Percentiles rank a stretch among this genome's conserved stretches.
Conservation (phyloP, 2,113 vertebrate species). For the Myrmophylax atrothorax region DNA sequence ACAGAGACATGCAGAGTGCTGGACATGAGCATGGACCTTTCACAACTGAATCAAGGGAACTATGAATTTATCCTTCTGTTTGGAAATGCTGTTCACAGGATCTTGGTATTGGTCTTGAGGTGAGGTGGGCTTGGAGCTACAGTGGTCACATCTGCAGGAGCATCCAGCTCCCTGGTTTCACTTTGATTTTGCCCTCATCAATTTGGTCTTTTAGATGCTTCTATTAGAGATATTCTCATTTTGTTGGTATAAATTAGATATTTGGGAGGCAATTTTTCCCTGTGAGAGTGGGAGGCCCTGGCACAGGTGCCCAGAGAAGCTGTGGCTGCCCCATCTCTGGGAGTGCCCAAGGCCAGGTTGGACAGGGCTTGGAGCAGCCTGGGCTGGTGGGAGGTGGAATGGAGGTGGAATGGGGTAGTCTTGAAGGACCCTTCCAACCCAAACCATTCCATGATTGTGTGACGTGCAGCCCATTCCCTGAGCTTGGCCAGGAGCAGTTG, state of each 20-base stretch:
- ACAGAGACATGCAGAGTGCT: neutral
- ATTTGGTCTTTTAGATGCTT: accelerated
- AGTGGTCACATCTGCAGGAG: neutral
- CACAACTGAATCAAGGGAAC: neutral
- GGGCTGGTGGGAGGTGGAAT: neutral
- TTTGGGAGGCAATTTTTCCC: neutral
- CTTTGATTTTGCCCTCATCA: neutral
- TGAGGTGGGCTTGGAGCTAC: neutral
- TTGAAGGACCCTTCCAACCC: neutral
- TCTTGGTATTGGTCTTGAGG: neutral
- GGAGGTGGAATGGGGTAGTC: neutral
- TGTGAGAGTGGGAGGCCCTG: no score
- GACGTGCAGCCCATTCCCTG: accelerated
- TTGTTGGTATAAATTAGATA: neutral
- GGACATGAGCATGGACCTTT: accelerated
- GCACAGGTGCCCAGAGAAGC: no score
- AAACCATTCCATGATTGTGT: accelerated
- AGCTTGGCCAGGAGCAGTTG: neutral
- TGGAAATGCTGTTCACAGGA: neutral
- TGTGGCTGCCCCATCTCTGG: no score
- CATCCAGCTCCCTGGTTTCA: neutral
- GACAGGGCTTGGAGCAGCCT: neutral
- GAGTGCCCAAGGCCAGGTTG: neutral
- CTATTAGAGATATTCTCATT: neutral
- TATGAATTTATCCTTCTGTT: accelerated